Evolutionary conservation across 1,140 invertebrate genomes (phyloP), one percentile per base, ranked within the genome.

Genomic region (Lepidurus arcticus): DNA sequence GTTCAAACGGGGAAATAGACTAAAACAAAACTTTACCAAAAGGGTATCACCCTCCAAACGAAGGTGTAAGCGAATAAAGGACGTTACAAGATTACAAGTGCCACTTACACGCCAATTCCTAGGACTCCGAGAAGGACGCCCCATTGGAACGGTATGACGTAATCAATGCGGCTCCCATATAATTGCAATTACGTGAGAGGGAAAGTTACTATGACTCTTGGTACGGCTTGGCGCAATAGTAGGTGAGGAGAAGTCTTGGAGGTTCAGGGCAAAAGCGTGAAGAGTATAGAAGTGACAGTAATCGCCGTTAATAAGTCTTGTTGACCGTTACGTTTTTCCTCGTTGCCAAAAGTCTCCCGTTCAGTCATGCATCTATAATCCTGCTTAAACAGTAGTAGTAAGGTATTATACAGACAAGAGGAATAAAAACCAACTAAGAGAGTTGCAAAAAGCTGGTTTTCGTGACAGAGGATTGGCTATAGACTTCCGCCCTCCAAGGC

Each of bases 341-440:
- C 1, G 8, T 65, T 4, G 6, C 13, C 21, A 7, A n/a, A 7
- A 16, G 53, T 65, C 34, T 34, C 21, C 47, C 53, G 53, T 65
- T 65, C 53, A 65, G 53, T 65, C 53, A 65, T 65, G 53, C 53
- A 65, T 65, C 53, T 65, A n/a, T 65, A 65, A 65, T 65, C 53
- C 21, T 65, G 53, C 21, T 21, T 65, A 65, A 65, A 65, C 53
- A 65, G 16, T 13, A 65, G 53, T 65, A 65, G 21, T 65, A 65
- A 34, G 34, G 34, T 34, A 34, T 34, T 34, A 34, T 34, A 34
- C 34, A 34, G 34, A 4, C 34, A 2, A 34, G 3, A 34, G 34
- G 34, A 34, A 34, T 34, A 34, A 34, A 34, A 34, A 3, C 34
- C 34, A 0, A 34, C 16, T 65, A 65, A 1, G 53, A 0, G 7